These are phyloP conservation scores for Patella vulgata DNA, from an alignment of 1,140 invertebrate genomes.

Conservation along the genomic window DNA sequence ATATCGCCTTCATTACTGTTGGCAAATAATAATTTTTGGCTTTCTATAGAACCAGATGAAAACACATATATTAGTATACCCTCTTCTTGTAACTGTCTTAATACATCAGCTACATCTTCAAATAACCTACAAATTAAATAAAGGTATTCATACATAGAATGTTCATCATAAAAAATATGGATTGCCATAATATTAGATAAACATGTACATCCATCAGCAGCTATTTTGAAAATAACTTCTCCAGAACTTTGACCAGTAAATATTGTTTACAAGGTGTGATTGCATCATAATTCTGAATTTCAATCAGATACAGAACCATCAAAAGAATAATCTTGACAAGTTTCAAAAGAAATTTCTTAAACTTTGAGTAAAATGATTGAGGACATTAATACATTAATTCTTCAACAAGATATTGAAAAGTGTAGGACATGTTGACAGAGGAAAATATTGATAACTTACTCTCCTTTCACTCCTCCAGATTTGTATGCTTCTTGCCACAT, in stretches of 20 bases:
- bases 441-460: too few species aligned
- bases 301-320: too few species aligned
- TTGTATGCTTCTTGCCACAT: constrained; percentile 89
- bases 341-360: too few species aligned
- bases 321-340: too few species aligned
- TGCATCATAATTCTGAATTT: too few species aligned
- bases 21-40: constrained; percentile 88
- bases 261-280: too few species aligned
- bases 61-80: constrained; percentile 84
- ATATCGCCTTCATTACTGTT: constrained; percentile 83
- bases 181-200: background rate
- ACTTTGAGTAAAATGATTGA: too few species aligned
- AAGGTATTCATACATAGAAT: background rate
- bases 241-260: too few species aligned
- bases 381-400: too few species aligned
- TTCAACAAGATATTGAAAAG: too few species aligned
- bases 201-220: background rate
- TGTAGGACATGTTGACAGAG: too few species aligned
- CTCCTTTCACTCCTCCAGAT: constrained; percentile 80
- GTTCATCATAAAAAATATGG: background rate
- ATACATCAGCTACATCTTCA: constrained; percentile 80
- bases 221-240: background rate
- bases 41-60: constrained; percentile 90
- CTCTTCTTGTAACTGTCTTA: constrained; percentile 76
- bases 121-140: constrained; percentile 78